phyloP scores from a whole-genome alignment of 2,888 invertebrate genomes.

The Tenthredo amoena region DNA sequence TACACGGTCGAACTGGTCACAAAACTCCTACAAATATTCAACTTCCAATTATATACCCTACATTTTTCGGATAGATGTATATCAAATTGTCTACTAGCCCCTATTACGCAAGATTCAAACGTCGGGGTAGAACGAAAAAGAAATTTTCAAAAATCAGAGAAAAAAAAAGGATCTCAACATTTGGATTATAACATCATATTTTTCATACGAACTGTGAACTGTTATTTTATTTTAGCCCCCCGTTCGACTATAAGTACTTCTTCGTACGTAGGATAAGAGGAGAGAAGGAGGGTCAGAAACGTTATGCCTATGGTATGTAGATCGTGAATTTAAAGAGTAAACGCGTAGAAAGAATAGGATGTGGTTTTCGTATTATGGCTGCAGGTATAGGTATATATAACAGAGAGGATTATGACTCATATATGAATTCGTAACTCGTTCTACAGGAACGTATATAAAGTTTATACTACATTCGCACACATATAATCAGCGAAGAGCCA shows the following conservation, averaged over 20 bases:
- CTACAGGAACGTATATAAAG: background rate
- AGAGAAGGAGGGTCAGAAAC: background rate
- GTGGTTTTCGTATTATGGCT: background rate
- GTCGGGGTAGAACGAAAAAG: background rate
- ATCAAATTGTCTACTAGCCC: background rate
- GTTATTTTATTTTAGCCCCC: background rate
- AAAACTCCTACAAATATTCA: constrained; percentile 20
- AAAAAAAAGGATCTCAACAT: background rate
- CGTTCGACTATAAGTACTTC: background rate
- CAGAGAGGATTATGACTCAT: background rate
- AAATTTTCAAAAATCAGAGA: background rate
- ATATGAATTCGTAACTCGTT: constrained; percentile 22
- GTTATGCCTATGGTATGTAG: background rate
- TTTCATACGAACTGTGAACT: background rate
- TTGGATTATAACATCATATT: no score
- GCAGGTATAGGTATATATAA: background rate
- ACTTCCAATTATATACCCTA: background rate
- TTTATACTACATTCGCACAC: background rate
- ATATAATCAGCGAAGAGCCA: background rate
- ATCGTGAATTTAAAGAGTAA: background rate
- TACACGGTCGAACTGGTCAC: constrained; percentile 21
- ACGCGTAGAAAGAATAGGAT: background rate
- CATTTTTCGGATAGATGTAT: background rate
- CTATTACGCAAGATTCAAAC: background rate
- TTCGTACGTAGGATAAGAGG: background rate